phyloP scores from a whole-genome alignment of 2,113 vertebrate species.

The Panthera tigris region DNA sequence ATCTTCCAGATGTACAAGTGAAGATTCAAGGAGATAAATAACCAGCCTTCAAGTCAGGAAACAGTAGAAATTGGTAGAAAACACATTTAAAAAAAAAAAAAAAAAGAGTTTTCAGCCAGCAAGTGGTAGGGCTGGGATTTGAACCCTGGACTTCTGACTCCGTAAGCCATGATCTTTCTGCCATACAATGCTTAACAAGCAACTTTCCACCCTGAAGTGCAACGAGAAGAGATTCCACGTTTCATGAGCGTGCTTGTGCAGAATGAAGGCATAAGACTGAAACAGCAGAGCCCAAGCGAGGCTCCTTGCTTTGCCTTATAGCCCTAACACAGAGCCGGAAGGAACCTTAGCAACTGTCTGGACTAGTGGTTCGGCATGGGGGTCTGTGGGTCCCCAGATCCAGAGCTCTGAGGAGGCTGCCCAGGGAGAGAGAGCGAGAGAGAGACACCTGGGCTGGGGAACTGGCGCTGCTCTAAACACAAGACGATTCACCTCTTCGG shows the following conservation, averaged over 20 bases:
- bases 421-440: background rate
- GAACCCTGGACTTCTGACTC: background rate
- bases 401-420: background rate
- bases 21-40: background rate
- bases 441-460: background rate
- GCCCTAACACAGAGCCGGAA: background rate
- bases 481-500: accelerated
- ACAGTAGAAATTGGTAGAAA: background rate
- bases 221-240: background rate
- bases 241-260: background rate
- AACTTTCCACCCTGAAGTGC: background rate
- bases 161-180: background rate
- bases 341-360: background rate
- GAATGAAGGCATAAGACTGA: background rate
- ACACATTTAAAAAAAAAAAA: too few species aligned
- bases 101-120: background rate
- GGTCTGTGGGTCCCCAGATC: background rate
- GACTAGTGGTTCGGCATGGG: background rate
- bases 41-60: background rate
- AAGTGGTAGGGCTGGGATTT: background rate
- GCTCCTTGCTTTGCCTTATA: background rate
- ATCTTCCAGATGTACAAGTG: background rate
- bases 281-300: background rate
- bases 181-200: accelerated
- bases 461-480: background rate